phyloP scores from a whole-genome alignment of 2,797 vertebrate species.

The Phyllotis vaccarum region DNA sequence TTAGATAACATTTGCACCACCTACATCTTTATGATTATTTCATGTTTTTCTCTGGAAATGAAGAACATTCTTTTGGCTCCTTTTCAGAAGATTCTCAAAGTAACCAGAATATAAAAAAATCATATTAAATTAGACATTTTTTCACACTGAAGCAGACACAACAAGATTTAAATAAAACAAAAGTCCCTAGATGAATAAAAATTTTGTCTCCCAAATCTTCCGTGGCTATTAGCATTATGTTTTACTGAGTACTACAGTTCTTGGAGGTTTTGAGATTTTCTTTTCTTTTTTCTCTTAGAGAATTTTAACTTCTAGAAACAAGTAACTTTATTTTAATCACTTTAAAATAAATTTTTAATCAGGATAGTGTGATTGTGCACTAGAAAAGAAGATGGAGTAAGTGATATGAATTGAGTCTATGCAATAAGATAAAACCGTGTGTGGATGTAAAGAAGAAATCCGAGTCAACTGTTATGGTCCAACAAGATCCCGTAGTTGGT shows the following conservation, averaged over 20 bases:
- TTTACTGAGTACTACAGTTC: background rate
- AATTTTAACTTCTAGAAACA: slow-evolving; percentile 5
- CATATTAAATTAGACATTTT: background rate
- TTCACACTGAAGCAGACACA: background rate
- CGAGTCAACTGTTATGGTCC: slow-evolving; percentile 41
- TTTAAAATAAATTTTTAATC: slow-evolving; percentile 59
- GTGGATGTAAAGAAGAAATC: background rate
- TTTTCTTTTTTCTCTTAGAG: background rate
- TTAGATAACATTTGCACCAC: background rate
- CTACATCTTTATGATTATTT: slow-evolving; percentile 27
- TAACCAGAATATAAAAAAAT: background rate
- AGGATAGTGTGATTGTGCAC: background rate
- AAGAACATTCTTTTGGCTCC: background rate
- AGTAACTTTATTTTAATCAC: slow-evolving; percentile 14
- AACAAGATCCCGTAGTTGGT: slow-evolving; percentile 35
- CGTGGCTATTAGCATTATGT: background rate
- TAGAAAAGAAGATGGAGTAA: slow-evolving; percentile 3
- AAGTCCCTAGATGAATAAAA: background rate
- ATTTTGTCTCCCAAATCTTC: slow-evolving; percentile 10
- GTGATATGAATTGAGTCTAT: slow-evolving; percentile 20
- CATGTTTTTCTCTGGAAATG: background rate
- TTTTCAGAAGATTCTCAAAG: slow-evolving; percentile 37
- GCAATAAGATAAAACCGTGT: slow-evolving; percentile 56
- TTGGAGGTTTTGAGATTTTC: background rate
- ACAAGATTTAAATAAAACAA: slow-evolving; percentile 15